phyloP scores from a whole-genome alignment of 1,140 invertebrate species.

The Calliphora vicina region DNA sequence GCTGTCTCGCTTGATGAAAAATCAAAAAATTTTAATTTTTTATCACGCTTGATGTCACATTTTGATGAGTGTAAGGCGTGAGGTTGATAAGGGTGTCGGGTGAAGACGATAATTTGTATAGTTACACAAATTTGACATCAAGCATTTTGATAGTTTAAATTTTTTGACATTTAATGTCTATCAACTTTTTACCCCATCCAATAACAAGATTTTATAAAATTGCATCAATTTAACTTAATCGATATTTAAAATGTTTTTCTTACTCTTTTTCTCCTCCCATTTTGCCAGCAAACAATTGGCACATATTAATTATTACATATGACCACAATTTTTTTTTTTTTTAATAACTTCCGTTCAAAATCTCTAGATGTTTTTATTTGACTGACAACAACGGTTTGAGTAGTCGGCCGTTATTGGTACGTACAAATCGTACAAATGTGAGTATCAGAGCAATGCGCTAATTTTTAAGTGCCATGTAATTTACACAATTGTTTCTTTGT shows the following conservation, averaged over 20 bases:
- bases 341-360: constrained; percentile 8
- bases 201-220: not conserved
- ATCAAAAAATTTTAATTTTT: no score
- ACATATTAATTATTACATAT: not conserved
- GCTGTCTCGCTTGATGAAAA: no score
- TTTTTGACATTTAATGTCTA: no score
- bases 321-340: not conserved
- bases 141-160: no score
- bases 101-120: no score
- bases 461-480: not conserved
- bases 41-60: no score
- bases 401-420: not conserved
- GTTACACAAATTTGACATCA: no score
- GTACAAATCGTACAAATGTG: not conserved
- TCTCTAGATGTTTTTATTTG: not conserved
- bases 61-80: no score
- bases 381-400: not conserved
- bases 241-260: not conserved
- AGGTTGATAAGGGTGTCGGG: no score
- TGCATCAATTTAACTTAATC: not conserved
- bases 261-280: not conserved
- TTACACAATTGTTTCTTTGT: not conserved
- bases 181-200: not conserved
- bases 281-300: not conserved
- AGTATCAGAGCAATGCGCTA: not conserved